Evolutionary conservation across 2,888 invertebrate species (phyloP), one percentile per base, ranked within the genome.

Genomic region (Orthonychiurus folsomi): DNA sequence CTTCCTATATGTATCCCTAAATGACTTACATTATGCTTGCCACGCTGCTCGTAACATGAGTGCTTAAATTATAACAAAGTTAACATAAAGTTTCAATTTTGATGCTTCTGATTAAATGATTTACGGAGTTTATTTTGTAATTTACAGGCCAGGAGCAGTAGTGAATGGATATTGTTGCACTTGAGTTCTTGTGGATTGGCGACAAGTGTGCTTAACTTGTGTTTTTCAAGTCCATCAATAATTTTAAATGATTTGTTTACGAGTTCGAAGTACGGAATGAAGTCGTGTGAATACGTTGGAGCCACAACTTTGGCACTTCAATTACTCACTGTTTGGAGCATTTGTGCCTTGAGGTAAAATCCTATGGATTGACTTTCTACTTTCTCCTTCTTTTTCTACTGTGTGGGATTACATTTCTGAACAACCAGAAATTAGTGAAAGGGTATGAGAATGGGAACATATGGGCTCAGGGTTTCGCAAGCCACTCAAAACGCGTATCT

Each of bases 91-190:
- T n/a, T n/a, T n/a, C n/a, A n/a, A n/a, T n/a, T n/a, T n/a, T n/a
- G n/a, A n/a, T n/a, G n/a, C n/a, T n/a, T n/a, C n/a, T n/a, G n/a
- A n/a, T n/a, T n/a, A n/a, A n/a, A n/a, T n/a, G n/a, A n/a, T n/a
- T n/a, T n/a, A n/a, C n/a, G n/a, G n/a, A n/a, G n/a, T n/a, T n/a
- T n/a, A n/a, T n/a, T n/a, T n/a, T n/a, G n/a, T n/a, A n/a, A n/a
- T 56, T 63, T 67, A 12, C 64, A 73, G 73, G 66, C 73, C 9
- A 59, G 71, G 60, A 73, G 68, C 18, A 71, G 67, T 54, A 71
- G 65, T 50, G 73, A 73, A 64, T 73, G 71, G 73, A 73, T 73
- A 28, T 63, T 73, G 23, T 67, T 73, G 5, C 73, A 73, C 57
- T 61, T 73, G 53, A 69, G 70, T 53, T 71, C 68, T 67, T 70